Evolutionary conservation across 2,888 invertebrate genomes (phyloP).

Genomic region (Pseudanteris insignis): DNA sequence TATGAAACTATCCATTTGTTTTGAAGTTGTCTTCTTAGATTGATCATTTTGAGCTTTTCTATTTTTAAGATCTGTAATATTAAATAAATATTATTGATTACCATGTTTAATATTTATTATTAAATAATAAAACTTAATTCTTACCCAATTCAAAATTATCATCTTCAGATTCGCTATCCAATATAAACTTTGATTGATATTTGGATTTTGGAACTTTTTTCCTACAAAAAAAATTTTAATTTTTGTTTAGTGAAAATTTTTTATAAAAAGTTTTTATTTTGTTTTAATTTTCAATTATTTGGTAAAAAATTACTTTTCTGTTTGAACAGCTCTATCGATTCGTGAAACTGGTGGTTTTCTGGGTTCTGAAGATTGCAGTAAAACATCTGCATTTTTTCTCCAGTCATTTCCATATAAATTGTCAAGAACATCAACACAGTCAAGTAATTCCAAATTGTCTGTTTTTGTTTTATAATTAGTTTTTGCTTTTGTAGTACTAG

Average conservation of each 20-base stretch:
- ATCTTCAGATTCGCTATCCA: constrained; percentile 46
- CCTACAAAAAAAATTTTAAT: constrained; percentile 48
- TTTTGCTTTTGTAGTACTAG: not conserved
- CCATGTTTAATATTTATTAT: too few relatives aligned
- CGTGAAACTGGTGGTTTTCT: constrained; percentile 44
- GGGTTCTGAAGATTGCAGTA: constrained; percentile 52
- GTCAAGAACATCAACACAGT: constrained; percentile 62
- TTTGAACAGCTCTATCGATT: constrained; percentile 53
- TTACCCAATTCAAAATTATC: too few relatives aligned
- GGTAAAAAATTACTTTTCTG: constrained; percentile 56
- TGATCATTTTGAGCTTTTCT: constrained; percentile 8
- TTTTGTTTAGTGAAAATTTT: constrained; percentile 2
- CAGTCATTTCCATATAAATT: constrained; percentile 71
- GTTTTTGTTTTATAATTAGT: not conserved
- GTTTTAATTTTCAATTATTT: too few relatives aligned
- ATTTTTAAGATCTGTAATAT: constrained; percentile 29
- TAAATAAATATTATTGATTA: too few relatives aligned
- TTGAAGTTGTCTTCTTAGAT: constrained; percentile 29
- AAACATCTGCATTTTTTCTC: constrained; percentile 65
- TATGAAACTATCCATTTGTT: constrained; percentile 53
- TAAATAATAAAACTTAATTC: too few relatives aligned
- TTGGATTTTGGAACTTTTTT: constrained; percentile 43
- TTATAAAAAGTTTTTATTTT: too few relatives aligned
- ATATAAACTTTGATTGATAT: constrained; percentile 6
- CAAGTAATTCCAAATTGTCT: constrained; percentile 43